Evolutionary conservation across 2,797 vertebrate species (phyloP), one percentile per base, ranked within the genome.

Genomic region (Echeneis naucrates): DNA sequence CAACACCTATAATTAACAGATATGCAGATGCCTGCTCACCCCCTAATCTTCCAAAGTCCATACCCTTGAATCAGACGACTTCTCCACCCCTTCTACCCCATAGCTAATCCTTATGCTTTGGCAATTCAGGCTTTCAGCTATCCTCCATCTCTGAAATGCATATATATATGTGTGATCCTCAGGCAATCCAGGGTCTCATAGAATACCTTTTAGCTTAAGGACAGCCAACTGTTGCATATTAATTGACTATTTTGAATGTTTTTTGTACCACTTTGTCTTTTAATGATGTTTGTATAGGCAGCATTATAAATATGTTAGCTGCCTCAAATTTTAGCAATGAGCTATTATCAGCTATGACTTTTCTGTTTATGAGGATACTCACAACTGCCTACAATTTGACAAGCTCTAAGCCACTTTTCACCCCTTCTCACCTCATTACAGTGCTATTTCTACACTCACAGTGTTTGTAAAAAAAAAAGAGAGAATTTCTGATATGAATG

Each of bases 61-160:
- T 42, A 58, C 54, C 37, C 17, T 63, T 5, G 33, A 53, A 65
- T 84, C 73, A 66, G 47, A 71, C 75, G 63, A 74, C 80, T 26
- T 50, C 40, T 40, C 79, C 72, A 83, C 74, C 67, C 50, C 53
- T 53, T 66, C 61, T 50, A 32, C 60, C 56, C 70, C 6, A 2
- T 19, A 27, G 59, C 62, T 81, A 68, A 82, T 70, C 71, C 72
- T 45, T 33, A 40, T 21, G n/a, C 35, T 38, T 12, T 23, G 30
- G n/a, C n/a, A n/a, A n/a, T n/a, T n/a, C n/a, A n/a, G n/a, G n/a
- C n/a, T n/a, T n/a, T 60, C n/a, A 37, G 17, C 52, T 8, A 42
- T 37, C 61, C 59, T 37, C 37, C 32, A 57, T 38, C 19, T 35
- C 44, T 53, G 62, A 68, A 80, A 82, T 78, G 77, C 70, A 50